Evolutionary conservation across 2,797 vertebrate species (phyloP).

Genomic region (Centropyge bicolor): DNA sequence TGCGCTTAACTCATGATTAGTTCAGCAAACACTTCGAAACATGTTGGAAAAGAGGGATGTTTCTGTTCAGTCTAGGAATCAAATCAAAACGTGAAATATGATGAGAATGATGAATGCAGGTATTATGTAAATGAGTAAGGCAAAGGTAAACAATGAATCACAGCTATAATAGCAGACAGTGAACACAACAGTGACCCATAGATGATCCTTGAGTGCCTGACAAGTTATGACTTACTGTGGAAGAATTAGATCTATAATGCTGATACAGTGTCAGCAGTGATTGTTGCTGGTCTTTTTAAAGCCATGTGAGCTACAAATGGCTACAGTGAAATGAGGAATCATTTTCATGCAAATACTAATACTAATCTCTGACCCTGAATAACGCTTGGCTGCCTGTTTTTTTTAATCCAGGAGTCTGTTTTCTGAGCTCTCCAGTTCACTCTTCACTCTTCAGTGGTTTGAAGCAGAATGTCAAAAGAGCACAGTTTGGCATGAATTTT

Average conservation of each 20-base stretch:
- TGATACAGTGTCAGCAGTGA: not conserved
- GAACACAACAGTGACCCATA: not conserved
- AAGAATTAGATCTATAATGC: not conserved
- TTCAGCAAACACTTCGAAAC: not conserved
- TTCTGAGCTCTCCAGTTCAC: not conserved
- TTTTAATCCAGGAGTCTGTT: not conserved
- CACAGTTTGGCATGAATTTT: slow-evolving; percentile 4
- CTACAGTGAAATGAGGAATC: not conserved
- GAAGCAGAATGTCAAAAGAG: slow-evolving; percentile 15
- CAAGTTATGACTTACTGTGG: no score
- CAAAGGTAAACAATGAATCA: not conserved
- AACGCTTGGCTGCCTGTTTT: not conserved
- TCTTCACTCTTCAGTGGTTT: not conserved
- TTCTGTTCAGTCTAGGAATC: no score
- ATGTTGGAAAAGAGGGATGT: not conserved
- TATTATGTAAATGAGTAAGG: not conserved
- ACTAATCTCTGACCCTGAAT: not conserved
- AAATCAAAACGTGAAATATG: no score
- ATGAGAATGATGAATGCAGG: no score
- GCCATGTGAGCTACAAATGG: not conserved
- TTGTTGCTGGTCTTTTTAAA: not conserved
- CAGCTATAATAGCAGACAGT: not conserved
- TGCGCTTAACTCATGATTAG: not conserved
- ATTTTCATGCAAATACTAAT: not conserved
- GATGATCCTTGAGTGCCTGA: no score